Percentiles rank a stretch among this genome's conserved stretches.
Conservation (phyloP, 2,113 vertebrate genomes). For the Hippolais icterina region DNA sequence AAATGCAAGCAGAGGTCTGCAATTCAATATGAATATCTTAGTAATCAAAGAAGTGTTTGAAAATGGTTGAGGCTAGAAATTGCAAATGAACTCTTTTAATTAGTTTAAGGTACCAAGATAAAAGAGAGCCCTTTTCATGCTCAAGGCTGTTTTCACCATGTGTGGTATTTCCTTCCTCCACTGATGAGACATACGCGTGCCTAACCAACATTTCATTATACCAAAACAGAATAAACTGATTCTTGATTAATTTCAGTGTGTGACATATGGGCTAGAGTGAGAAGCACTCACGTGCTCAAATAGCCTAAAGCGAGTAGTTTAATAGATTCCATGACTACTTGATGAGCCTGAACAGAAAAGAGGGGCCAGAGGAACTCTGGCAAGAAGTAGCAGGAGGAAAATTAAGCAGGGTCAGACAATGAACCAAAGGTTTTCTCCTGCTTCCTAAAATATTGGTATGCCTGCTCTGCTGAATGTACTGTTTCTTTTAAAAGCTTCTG, state of each 20-base stretch:
- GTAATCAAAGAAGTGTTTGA: slow-evolving; percentile 22
- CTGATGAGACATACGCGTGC: background rate
- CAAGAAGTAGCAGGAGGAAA: slow-evolving; percentile 44
- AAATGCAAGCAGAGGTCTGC: background rate
- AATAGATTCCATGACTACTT: slow-evolving; percentile 64
- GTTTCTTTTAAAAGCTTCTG: slow-evolving; percentile 69
- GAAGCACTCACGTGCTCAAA: background rate
- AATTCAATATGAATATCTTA: slow-evolving; percentile 9
- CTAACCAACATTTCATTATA: background rate
- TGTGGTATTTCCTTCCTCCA: background rate
- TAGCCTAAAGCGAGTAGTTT: slow-evolving; percentile 32
- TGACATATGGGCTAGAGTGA: background rate
- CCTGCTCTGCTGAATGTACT: slow-evolving; percentile 27
- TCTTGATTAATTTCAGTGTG: background rate
- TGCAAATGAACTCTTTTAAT: background rate
- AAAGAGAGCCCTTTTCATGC: background rate
- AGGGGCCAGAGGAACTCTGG: background rate
- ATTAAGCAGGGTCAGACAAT: slow-evolving; percentile 11
- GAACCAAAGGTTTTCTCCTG: slow-evolving; percentile 42
- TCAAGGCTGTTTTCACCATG: background rate
- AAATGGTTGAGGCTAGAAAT: background rate
- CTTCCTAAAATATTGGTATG: slow-evolving; percentile 57
- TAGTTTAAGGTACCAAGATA: background rate
- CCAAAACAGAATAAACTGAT: background rate
- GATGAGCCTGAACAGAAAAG: slow-evolving; percentile 61